Conservation (phyloP, 2,888 invertebrate species). For the Abrostola triplasia region DNA sequence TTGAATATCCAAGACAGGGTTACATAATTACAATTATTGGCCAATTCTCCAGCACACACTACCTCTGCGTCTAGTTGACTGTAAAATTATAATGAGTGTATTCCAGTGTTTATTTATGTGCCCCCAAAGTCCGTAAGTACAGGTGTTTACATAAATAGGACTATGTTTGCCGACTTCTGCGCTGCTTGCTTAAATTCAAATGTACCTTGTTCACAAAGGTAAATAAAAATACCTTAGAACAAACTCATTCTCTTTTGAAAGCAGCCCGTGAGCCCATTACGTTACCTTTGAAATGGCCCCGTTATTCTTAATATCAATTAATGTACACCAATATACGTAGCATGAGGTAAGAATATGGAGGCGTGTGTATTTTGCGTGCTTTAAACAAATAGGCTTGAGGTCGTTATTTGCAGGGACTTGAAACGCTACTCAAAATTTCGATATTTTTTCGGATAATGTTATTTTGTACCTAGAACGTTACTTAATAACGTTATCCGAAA, state of each 20-base stretch:
- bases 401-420: too few species aligned
- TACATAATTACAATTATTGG: conserved; percentile 1
- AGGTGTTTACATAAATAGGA: not conserved
- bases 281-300: conserved; percentile 27
- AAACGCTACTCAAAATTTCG: too few species aligned
- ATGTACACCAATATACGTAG: conserved; percentile 20
- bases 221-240: conserved; percentile 20
- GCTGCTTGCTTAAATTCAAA: not conserved
- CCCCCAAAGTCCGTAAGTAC: not conserved
- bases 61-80: not conserved
- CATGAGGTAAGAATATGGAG: not conserved
- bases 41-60: conserved; percentile 3
- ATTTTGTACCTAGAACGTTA: too few species aligned
- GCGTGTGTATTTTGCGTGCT: not conserved
- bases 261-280: conserved; percentile 29
- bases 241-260: conserved; percentile 32
- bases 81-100: not conserved
- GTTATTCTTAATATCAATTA: conserved; percentile 47
- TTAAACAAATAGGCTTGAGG: too few species aligned
- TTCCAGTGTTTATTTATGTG: not conserved
- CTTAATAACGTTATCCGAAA: too few species aligned
- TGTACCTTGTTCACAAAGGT: not conserved
- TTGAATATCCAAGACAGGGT: not conserved
- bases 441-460: too few species aligned
- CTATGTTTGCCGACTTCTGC: not conserved